phyloP scores from a whole-genome alignment of 2,113 vertebrate species.

The Ceyx cyanopectus region DNA sequence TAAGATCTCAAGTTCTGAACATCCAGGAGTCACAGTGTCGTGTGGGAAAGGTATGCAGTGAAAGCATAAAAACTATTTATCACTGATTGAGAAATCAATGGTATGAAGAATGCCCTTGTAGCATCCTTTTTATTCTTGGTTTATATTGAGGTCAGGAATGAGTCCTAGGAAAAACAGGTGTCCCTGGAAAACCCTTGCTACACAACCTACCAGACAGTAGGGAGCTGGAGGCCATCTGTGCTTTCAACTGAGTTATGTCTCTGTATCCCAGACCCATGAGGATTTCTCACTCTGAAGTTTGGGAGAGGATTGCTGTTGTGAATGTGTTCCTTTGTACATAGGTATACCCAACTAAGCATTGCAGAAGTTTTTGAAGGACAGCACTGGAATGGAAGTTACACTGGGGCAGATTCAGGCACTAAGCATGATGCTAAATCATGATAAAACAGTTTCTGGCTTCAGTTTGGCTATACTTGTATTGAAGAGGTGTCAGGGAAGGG shows the following conservation, averaged over 20 bases:
- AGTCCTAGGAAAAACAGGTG: neutral
- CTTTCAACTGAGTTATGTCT: neutral
- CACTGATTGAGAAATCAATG: neutral
- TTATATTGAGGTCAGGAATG: neutral
- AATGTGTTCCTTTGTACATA: accelerated
- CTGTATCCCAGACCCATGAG: neutral
- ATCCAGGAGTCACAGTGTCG: neutral
- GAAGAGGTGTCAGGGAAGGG: neutral
- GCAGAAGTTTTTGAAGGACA: neutral
- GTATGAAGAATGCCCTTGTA: neutral
- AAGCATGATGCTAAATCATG: neutral
- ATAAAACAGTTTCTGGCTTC: neutral
- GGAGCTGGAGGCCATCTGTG: neutral
- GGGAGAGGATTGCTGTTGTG: neutral
- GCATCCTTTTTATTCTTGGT: neutral
- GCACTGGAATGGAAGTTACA: neutral
- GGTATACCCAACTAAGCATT: accelerated
- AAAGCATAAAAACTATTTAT: neutral
- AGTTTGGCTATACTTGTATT: neutral
- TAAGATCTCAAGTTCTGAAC: neutral
- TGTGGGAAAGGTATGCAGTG: neutral
- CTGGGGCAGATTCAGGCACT: neutral
- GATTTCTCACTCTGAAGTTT: neutral
- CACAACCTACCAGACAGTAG: neutral
- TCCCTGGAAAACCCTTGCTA: neutral